Conservation (phyloP, 2,113 vertebrate species). For the Perognathus longimembris region DNA sequence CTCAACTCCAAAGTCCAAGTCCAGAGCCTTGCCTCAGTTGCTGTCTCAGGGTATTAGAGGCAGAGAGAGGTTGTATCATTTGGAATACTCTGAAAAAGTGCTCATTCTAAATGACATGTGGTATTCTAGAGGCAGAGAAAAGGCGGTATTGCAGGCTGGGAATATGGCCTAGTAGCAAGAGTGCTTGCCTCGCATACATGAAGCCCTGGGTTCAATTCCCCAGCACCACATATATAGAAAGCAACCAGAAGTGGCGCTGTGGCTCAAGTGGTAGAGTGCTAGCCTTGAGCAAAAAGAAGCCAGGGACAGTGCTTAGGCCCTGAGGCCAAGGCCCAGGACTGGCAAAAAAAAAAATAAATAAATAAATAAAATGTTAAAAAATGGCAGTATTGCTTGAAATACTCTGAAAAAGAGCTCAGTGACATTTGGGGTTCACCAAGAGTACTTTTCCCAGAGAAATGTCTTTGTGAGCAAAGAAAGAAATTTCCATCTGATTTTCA, state of each 20-base stretch:
- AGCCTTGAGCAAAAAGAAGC: too few relatives aligned
- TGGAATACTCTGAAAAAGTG: background rate
- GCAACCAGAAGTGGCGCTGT: too few relatives aligned
- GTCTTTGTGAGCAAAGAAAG: background rate
- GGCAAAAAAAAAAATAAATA: too few relatives aligned
- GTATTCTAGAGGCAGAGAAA: background rate
- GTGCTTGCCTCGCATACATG: too few relatives aligned
- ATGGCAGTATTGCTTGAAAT: background rate
- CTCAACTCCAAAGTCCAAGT: background rate
- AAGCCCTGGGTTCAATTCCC: too few relatives aligned
- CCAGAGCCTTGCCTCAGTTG: background rate
- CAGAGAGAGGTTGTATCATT: background rate
- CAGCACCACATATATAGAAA: too few relatives aligned
- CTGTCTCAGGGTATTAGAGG: background rate
- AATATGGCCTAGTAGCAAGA: too few relatives aligned
- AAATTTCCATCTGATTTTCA: background rate
- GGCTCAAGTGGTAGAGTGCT: too few relatives aligned
- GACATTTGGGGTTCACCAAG: background rate
- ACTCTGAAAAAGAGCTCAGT: background rate
- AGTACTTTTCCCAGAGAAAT: background rate
- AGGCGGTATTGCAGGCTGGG: background rate
- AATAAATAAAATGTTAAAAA: too few relatives aligned
- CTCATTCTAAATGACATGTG: background rate
- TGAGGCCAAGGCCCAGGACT: too few relatives aligned
- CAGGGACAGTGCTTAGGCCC: too few relatives aligned